These are phyloP conservation scores for Clarias laeviceps DNA, from an alignment of 2,797 vertebrate species.

Conservation along the genomic window DNA sequence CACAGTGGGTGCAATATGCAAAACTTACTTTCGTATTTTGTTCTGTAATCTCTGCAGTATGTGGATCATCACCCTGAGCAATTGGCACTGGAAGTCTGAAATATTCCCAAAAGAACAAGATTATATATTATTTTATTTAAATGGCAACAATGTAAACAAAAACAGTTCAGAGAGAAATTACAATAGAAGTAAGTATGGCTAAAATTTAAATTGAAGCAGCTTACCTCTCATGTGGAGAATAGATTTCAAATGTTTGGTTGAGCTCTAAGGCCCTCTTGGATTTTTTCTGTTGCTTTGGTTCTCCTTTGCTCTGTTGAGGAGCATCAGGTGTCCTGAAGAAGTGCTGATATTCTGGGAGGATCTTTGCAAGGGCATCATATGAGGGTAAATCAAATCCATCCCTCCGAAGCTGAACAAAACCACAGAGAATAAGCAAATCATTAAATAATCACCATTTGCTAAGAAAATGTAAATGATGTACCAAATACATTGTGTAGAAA, in stretches of 20 bases:
- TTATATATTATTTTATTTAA: background rate
- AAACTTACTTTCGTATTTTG: slow-evolving; percentile 66
- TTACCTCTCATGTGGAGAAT: slow-evolving; percentile 56
- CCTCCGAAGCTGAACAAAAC: slow-evolving; percentile 58
- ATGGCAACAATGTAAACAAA: too few relatives aligned
- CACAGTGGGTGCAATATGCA: background rate
- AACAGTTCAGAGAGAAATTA: background rate
- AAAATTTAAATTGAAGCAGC: background rate
- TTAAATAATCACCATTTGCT: background rate
- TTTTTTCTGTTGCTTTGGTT: slow-evolving; percentile 46
- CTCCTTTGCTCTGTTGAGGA: slow-evolving; percentile 35
- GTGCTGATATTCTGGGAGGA: slow-evolving; percentile 59
- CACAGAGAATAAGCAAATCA: slow-evolving; percentile 2
- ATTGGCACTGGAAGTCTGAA: slow-evolving; percentile 56
- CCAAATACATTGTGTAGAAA: background rate
- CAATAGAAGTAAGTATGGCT: background rate
- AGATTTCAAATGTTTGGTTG: slow-evolving; percentile 61
- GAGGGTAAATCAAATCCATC: slow-evolving; percentile 61
- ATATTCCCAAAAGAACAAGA: background rate
- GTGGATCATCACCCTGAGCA: slow-evolving; percentile 54
- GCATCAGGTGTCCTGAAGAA: slow-evolving; percentile 46
- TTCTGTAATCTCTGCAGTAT: slow-evolving; percentile 56
- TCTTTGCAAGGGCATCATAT: slow-evolving; percentile 65
- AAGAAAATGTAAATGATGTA: background rate
- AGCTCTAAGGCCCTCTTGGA: slow-evolving; percentile 44